A percentile compares a stretch with the other conserved stretches of the same genome.
These are phyloP conservation scores for Hemibagrus guttatus DNA, from an alignment of 2,797 vertebrate species.

Conservation along the genomic window DNA sequence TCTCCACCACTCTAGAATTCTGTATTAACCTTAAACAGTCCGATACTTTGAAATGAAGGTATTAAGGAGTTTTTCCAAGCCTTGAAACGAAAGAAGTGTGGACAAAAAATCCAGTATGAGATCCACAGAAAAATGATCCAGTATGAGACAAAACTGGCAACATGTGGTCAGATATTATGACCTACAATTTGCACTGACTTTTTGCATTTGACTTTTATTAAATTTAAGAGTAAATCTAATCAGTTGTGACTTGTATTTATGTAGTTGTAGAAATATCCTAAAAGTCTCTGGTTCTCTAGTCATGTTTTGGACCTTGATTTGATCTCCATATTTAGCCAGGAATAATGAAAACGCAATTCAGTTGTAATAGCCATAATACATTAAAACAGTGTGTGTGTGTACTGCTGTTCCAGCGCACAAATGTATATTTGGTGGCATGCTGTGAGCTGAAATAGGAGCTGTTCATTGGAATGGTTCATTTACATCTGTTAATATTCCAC, in stretches of 20 bases:
- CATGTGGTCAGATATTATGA: background rate
- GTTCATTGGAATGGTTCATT: slow-evolving; percentile 30
- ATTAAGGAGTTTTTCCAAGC: background rate
- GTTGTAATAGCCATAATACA: background rate
- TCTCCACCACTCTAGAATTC: background rate
- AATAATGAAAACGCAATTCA: background rate
- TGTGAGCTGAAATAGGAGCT: slow-evolving; percentile 34
- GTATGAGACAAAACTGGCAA: background rate
- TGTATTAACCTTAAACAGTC: background rate
- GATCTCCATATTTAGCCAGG: background rate
- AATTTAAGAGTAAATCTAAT: background rate
- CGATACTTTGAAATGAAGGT: background rate
- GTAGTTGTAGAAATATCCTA: background rate
- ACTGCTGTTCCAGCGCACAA: background rate
- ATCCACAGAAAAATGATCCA: background rate
- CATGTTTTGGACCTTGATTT: background rate
- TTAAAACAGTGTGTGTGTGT: background rate
- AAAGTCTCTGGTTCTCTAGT: background rate
- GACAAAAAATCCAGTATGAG: background rate
- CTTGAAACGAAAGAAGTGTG: background rate
- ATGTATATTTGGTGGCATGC: slow-evolving; percentile 22
- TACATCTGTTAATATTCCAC: slow-evolving; percentile 39
- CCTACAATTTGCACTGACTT: background rate
- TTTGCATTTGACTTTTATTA: background rate
- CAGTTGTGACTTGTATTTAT: background rate